Evolutionary conservation across 2,888 invertebrate species (phyloP).

Genomic region (Netelia fuscicornis): DNA sequence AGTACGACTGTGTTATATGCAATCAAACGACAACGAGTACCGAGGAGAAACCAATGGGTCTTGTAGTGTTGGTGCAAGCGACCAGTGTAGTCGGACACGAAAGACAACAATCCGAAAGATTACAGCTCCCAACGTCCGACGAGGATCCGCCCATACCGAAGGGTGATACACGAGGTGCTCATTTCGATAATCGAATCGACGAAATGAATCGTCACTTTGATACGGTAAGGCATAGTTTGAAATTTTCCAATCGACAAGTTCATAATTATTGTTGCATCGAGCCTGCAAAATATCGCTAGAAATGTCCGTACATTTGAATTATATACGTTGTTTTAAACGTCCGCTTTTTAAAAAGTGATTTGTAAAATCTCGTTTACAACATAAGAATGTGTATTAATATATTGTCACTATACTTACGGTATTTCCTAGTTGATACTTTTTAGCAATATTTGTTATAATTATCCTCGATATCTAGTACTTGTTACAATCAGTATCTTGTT

Average conservation of each 20-base stretch:
- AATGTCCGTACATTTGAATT: not conserved
- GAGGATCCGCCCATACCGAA: slow-evolving; percentile 87
- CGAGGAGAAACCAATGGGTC: slow-evolving; percentile 93
- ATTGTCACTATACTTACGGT: too few species aligned
- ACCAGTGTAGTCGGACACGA: slow-evolving; percentile 95
- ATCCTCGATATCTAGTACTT: too few species aligned
- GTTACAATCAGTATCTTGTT: too few species aligned
- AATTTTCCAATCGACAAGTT: too few species aligned
- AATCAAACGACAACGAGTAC: slow-evolving; percentile 95
- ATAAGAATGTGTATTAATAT: too few species aligned
- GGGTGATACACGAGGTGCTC: slow-evolving; percentile 90
- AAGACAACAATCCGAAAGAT: slow-evolving; percentile 87
- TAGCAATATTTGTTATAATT: too few species aligned
- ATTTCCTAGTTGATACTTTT: too few species aligned
- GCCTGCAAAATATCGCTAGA: not conserved
- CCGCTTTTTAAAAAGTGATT: too few species aligned
- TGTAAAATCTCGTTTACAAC: too few species aligned
- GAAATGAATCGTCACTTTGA: slow-evolving; percentile 92
- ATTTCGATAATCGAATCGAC: slow-evolving; percentile 92
- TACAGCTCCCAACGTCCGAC: slow-evolving; percentile 88
- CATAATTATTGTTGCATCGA: too few species aligned
- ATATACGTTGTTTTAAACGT: too few species aligned
- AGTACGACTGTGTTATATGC: slow-evolving; percentile 98
- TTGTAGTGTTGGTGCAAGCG: slow-evolving; percentile 94
- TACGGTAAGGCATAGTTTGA: slow-evolving; percentile 85